Percentiles rank a stretch among this genome's conserved stretches.
Conservation (phyloP, 1,140 invertebrate genomes). For the Mizuhopecten yessoensis region DNA sequence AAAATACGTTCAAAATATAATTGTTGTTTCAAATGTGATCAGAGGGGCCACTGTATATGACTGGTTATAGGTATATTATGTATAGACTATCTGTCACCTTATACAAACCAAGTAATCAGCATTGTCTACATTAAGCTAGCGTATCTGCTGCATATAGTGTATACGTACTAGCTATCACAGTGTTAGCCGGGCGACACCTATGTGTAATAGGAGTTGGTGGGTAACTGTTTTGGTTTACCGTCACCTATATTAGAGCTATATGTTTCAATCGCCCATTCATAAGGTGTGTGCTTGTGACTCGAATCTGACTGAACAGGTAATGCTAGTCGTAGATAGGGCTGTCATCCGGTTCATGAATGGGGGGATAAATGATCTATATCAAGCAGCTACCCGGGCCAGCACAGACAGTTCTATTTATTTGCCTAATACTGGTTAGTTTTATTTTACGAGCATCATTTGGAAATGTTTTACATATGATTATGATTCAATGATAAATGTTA, state of each 20-base stretch:
- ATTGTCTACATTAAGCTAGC: too few species aligned
- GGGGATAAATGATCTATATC: constrained; percentile 30
- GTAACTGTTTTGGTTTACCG: not conserved
- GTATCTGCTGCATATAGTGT: too few species aligned
- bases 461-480: not conserved
- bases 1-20: too few species aligned
- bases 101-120: too few species aligned
- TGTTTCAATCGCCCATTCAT: constrained; percentile 11
- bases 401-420: not conserved
- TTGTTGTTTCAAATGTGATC: too few species aligned
- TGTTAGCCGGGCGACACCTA: not conserved
- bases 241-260: not conserved
- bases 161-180: not conserved
- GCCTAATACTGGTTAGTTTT: constrained; percentile 5
- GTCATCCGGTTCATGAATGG: constrained; percentile 12
- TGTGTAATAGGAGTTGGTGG: not conserved
- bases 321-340: not conserved
- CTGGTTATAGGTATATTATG: too few species aligned
- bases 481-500: not conserved
- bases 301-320: not conserved
- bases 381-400: not conserved
- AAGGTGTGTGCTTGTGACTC: not conserved
- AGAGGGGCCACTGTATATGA: too few species aligned
- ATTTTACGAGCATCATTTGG: not conserved
- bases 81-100: too few species aligned